phyloP scores from a whole-genome alignment of 2,797 vertebrate genomes.

The Eremophila alpestris region DNA sequence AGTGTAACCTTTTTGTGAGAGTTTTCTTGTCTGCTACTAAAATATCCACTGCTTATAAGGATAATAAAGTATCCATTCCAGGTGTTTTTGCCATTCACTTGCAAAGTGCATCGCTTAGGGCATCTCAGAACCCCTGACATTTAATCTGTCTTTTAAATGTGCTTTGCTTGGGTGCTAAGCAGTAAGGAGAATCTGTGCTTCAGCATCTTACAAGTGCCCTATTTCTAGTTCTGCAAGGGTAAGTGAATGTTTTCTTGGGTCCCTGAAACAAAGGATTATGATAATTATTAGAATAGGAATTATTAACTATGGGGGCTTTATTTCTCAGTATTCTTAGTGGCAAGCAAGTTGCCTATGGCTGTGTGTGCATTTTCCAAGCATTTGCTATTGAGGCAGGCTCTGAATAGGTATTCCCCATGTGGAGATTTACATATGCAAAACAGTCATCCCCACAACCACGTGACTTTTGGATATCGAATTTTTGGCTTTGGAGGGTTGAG shows the following conservation, averaged over 20 bases:
- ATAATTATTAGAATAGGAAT: not conserved
- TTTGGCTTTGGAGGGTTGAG: not conserved
- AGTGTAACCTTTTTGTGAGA: not conserved
- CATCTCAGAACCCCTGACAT: not conserved
- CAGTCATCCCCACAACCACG: not conserved
- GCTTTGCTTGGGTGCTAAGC: not conserved
- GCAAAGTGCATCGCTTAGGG: not conserved
- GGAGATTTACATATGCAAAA: not conserved
- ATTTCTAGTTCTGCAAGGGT: not conserved
- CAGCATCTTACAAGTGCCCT: not conserved
- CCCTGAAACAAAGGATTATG: not conserved
- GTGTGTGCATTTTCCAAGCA: not conserved
- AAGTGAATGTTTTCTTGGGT: not conserved
- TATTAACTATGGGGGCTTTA: not conserved
- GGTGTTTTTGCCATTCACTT: not conserved
- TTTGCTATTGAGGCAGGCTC: not conserved
- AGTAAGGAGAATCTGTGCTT: not conserved
- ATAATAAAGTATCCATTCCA: not conserved
- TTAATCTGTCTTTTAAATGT: not conserved
- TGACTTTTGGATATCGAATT: not conserved
- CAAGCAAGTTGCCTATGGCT: not conserved
- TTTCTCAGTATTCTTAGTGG: not conserved
- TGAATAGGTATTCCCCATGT: not conserved
- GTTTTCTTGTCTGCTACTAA: not conserved
- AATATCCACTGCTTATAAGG: not conserved